These are phyloP conservation scores for Phylloscopus trochiloides DNA, from an alignment of 2,113 vertebrate genomes.

Conservation along the genomic window DNA sequence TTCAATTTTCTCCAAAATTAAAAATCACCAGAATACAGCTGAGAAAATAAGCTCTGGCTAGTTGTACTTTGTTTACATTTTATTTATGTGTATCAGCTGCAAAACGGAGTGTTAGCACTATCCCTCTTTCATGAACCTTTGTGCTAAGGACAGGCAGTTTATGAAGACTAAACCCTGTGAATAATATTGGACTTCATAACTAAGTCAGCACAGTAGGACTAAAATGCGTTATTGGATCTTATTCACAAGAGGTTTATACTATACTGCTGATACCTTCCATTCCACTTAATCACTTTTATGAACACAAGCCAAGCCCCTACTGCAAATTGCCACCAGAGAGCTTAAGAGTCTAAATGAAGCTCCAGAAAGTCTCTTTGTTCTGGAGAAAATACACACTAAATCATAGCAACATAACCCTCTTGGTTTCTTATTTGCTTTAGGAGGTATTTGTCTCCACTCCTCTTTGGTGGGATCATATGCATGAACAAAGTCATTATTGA, in stretches of 20 bases:
- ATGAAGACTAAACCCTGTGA: background rate
- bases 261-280: background rate
- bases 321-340: constrained; percentile 11
- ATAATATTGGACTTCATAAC: background rate
- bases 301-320: background rate
- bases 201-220: background rate
- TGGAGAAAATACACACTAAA: background rate
- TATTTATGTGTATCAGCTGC: background rate
- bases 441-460: background rate
- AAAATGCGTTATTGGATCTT: constrained; percentile 13
- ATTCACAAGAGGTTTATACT: background rate
- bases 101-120: background rate
- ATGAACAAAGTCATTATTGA: background rate
- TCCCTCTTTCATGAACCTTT: background rate
- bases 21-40: background rate
- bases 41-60: background rate
- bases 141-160: background rate
- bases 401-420: background rate
- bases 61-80: background rate
- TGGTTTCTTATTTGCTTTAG: background rate
- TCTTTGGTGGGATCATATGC: background rate
- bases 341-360: constrained; percentile 7
- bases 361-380: constrained; percentile 39
- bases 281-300: constrained; percentile 7
- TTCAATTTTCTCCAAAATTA: constrained; percentile 13